A percentile compares a stretch with the other conserved stretches of the same genome.
These are phyloP conservation scores for Cybosia mesomella DNA, from an alignment of 2,888 invertebrate species.

Conservation along the genomic window DNA sequence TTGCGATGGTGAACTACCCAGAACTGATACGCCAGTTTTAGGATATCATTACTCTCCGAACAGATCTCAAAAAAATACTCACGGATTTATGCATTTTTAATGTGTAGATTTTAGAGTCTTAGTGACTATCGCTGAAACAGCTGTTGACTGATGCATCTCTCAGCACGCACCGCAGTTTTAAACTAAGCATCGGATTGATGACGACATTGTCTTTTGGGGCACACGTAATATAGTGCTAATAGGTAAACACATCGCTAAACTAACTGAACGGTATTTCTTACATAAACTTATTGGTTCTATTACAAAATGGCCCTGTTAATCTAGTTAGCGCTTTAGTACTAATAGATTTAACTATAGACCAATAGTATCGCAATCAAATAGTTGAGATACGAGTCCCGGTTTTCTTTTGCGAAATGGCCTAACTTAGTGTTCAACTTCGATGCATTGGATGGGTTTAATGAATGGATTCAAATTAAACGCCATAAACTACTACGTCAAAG, in stretches of 20 bases:
- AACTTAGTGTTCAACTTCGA: not conserved
- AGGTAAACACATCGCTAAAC: slow-evolving; percentile 62
- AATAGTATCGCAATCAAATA: not conserved
- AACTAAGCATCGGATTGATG: slow-evolving; percentile 31
- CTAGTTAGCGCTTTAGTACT: slow-evolving; percentile 36
- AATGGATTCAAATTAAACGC: too few relatives aligned
- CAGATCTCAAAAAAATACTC: slow-evolving; percentile 34
- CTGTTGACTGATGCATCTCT: slow-evolving; percentile 37
- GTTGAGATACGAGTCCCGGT: not conserved
- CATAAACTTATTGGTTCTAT: slow-evolving; percentile 59
- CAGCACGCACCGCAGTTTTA: slow-evolving; percentile 31
- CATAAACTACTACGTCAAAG: too few relatives aligned
- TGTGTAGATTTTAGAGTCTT: slow-evolving; percentile 27
- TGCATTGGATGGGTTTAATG: not conserved
- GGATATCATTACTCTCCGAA: too few relatives aligned
- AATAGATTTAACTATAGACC: slow-evolving; percentile 10
- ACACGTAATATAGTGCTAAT: slow-evolving; percentile 78
- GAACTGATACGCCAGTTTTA: not conserved
- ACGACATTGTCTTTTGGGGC: slow-evolving; percentile 56
- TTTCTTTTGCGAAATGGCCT: not conserved
- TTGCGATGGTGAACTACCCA: not conserved
- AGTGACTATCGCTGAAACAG: slow-evolving; percentile 35
- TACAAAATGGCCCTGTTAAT: slow-evolving; percentile 45
- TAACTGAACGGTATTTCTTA: slow-evolving; percentile 57
- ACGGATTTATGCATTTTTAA: slow-evolving; percentile 52